Evolutionary conservation across 2,888 invertebrate species (phyloP).

Genomic region (Scrobipalpa costella): DNA sequence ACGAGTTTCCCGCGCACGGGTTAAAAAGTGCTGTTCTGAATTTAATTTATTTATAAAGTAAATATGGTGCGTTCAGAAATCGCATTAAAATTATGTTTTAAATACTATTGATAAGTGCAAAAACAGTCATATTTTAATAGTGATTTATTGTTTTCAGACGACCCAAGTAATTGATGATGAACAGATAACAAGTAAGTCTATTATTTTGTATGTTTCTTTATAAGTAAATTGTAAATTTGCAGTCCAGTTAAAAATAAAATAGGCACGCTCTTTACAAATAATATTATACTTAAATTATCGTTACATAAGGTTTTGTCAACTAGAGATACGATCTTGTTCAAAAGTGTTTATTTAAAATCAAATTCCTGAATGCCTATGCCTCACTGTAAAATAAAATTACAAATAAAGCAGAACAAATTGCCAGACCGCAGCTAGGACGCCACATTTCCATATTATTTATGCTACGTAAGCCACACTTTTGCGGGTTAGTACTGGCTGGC

Average conservation of each 20-base stretch:
- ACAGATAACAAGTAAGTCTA: constrained; percentile 74
- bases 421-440: constrained; percentile 28
- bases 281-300: too few relatives aligned
- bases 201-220: too few relatives aligned
- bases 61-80: constrained; percentile 59
- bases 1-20: constrained; percentile 55
- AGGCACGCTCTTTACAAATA: too few relatives aligned
- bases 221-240: too few relatives aligned
- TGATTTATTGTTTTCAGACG: constrained; percentile 52
- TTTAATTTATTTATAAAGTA: constrained; percentile 35
- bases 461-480: constrained; percentile 15
- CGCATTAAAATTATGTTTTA: constrained; percentile 22
- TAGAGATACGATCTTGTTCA: too few relatives aligned
- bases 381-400: constrained; percentile 17
- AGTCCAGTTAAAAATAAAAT: too few relatives aligned
- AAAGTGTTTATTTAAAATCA: neutral
- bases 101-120: too few relatives aligned
- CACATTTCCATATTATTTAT: constrained; percentile 24
- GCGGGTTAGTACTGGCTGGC: constrained; percentile 15
- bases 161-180: constrained; percentile 69
- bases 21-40: neutral
- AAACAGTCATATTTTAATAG: constrained; percentile 28
- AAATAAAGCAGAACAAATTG: constrained; percentile 27
- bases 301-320: too few relatives aligned
- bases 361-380: neutral